Evolutionary conservation across 2,888 invertebrate genomes (phyloP), one percentile per base, ranked within the genome.

Genomic region (Sinodicranocentrus sp.): DNA sequence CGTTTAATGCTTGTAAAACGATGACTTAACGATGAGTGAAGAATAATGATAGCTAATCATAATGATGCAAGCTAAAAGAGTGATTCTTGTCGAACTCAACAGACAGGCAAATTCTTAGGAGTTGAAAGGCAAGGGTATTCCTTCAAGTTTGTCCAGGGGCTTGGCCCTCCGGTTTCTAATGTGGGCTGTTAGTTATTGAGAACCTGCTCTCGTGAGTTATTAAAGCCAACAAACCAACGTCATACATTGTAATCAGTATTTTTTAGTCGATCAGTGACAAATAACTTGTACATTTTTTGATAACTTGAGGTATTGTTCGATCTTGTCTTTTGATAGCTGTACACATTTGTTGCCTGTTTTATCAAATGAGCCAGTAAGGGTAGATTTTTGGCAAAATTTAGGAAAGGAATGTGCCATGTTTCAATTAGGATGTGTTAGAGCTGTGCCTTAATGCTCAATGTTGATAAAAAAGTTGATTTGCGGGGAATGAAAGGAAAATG

Each of bases 71-170:
- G 48, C 6, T 19, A 65, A 67, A 71, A 52, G 75, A 76, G 68
- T 77, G 77, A 77, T 77, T 25, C 59, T 77, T 77, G 77, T 77
- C 77, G 77, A 68, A 57, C 13, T 57, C 48, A 65, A 71, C 10
- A 28, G 17, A 57, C 17, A 61, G 15, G 25, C n/a, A 48, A 48
- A 48, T 15, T 48, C 39, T 5, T 3, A 48, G 25, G 57, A 57
- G 57, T 25, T 57, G 57, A 57, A 52, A 52, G 57, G 25, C 57
- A 57, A 57, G n/a, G 59, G 19, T 39, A 19, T 63, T 67, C 25
- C 72, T 75, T 82, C 82, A 75, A 82, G 80, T 75, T 82, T 77
- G 72, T 82, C 82, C 78, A 85, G 85, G 82, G 85, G 85, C 85
- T 84, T 84, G 84, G 84, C 84, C 85, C 82, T 70, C 75, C 57